These are phyloP conservation scores for Alethe castanea DNA, from an alignment of 2,113 vertebrate genomes.

Conservation along the genomic window DNA sequence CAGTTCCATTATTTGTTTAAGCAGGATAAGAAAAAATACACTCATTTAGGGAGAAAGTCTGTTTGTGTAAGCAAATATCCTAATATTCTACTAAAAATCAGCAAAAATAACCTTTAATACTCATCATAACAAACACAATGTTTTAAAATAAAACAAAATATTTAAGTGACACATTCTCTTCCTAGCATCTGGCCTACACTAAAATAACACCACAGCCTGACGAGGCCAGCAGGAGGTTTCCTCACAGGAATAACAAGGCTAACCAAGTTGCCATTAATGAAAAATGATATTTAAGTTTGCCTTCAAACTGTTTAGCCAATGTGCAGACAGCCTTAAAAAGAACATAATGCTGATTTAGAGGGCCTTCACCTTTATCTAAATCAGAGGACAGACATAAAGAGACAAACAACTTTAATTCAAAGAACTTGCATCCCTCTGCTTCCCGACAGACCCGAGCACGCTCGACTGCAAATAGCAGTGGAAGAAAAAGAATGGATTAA, in stretches of 20 bases:
- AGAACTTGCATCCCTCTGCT: not conserved
- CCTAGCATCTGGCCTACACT: not conserved
- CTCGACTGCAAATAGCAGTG: not conserved
- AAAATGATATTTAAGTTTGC: not conserved
- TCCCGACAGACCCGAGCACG: not conserved
- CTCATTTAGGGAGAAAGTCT: not conserved
- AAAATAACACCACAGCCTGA: not conserved
- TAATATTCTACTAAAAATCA: not conserved
- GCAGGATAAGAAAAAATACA: not conserved
- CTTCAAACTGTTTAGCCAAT: not conserved
- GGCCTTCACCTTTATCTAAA: not conserved
- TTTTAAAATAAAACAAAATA: not conserved
- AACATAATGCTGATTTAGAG: not conserved
- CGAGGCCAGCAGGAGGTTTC: not conserved
- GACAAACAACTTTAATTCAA: conserved; percentile 30
- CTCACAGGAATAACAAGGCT: not conserved
- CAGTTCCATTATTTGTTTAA: not conserved
- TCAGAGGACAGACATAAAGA: conserved; percentile 1
- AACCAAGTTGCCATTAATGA: not conserved
- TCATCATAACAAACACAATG: not conserved
- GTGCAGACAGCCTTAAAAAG: not conserved
- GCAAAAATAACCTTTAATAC: not conserved
- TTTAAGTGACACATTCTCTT: not conserved
- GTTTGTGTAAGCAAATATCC: not conserved
- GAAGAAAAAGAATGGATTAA: conserved; percentile 14